Base-by-base conservation (phyloP, 2,888 invertebrate species). In the Hipparchia semele region DNA sequence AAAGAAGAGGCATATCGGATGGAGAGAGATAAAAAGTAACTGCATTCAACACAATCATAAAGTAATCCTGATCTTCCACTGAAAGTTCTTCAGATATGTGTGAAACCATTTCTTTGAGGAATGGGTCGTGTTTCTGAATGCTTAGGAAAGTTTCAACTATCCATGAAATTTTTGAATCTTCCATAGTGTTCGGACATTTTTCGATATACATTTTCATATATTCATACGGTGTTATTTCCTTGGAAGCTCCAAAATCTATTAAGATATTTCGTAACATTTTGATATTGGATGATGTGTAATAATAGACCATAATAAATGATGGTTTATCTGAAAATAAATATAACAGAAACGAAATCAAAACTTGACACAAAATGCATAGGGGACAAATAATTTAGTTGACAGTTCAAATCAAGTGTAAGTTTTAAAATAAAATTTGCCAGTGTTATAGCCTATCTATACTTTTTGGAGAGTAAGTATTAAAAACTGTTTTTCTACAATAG, bases 181-280 rank as follows among this genome's bases (percentile, higher is more conserved):
- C 86, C 23, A 79, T 84, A 45, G 76, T 76, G 70, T 89, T 86
- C n/a, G 90, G 87, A 80, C 87, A 90, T 79, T 89, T 89, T 80
- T 89, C 87, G 49, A 92, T 85, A 70, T 89, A 93, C 1, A 74
- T 79, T 80, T 87, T 87, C 86, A 93, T 92, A 73, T 90, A 94
- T 79, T 93, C 93, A 62, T 86, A 82, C 1, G 93, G 86, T 0
- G 92, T 84, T 58, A 86, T 70, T 68, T 91, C 91, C 53, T 70
- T 80, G 2, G 82, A 73, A 56, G 80, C 78, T 58, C 77, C 81
- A 75, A 87, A 92, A 73, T 92, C 90, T 54, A 82, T 80, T 59
- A 91, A 74, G 72, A 94, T 86, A 77, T 88, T 89, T 77, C 86
- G 84, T 58, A 94, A 76, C 79, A 87, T 82, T 86, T 86, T 93